phyloP scores from a whole-genome alignment of 2,113 vertebrate species.

The Calidris pygmaea region DNA sequence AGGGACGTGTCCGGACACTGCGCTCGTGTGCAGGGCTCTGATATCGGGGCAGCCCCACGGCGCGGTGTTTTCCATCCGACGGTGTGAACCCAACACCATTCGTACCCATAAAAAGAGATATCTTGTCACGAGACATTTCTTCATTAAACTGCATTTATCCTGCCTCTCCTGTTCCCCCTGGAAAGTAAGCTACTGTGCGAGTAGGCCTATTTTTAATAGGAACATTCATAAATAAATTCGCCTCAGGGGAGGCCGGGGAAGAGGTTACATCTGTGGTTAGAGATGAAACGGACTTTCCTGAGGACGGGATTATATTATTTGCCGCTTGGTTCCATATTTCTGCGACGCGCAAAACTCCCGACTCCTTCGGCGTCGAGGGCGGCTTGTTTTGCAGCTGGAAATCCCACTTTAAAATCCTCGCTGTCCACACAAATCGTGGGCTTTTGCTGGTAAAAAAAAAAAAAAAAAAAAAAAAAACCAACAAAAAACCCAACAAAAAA shows the following conservation, averaged over 20 bases:
- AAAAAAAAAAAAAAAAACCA: too few relatives aligned
- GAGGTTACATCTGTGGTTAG: background rate
- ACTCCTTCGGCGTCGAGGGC: background rate
- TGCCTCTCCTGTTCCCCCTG: background rate
- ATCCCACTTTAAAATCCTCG: background rate
- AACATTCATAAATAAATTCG: constrained; percentile 10
- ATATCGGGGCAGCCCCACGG: background rate
- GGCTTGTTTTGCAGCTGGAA: background rate
- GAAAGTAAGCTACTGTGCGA: background rate
- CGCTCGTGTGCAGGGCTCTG: background rate
- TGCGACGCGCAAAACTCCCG: background rate
- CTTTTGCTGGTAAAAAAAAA: background rate
- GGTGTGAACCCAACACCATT: background rate
- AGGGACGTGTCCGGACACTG: rapidly evolving
- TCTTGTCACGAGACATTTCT: background rate
- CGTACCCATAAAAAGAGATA: background rate
- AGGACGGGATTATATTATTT: background rate
- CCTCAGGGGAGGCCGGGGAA: background rate
- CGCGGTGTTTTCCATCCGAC: background rate
- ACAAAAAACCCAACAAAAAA: too few relatives aligned
- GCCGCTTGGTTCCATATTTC: background rate
- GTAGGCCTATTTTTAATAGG: constrained; percentile 39
- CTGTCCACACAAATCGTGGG: background rate
- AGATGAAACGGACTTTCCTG: background rate
- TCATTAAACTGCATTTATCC: background rate